phyloP scores from a whole-genome alignment of 2,888 invertebrate species.

The Agonopterix arenella region DNA sequence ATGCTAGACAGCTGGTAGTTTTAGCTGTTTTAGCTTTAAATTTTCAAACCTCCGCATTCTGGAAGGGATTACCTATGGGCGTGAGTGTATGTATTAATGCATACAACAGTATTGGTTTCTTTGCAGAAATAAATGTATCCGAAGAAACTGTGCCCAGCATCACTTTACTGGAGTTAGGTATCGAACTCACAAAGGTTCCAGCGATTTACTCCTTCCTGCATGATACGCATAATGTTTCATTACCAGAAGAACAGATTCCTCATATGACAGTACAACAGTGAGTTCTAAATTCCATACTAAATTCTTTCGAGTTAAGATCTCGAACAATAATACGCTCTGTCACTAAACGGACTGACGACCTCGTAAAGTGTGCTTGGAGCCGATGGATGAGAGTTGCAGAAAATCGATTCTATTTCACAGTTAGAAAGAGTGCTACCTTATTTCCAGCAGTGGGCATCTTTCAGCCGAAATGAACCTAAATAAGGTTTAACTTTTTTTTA shows the following conservation, averaged over 20 bases:
- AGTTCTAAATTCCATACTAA: slow-evolving; percentile 2
- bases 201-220: slow-evolving; percentile 14
- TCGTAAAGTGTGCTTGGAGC: background rate
- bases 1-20: too few species aligned
- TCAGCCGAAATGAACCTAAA: too few species aligned
- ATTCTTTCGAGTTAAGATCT: too few species aligned
- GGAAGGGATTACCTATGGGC: too few species aligned
- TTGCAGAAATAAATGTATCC: slow-evolving; percentile 16
- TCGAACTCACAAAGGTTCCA: slow-evolving; percentile 12
- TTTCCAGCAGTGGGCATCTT: too few species aligned
- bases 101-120: background rate
- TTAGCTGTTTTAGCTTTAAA: too few species aligned
- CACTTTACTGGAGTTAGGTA: slow-evolving; percentile 20
- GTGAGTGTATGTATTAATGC: too few species aligned
- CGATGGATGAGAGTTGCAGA: background rate
- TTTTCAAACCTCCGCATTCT: too few species aligned
- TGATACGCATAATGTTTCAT: slow-evolving; percentile 12
- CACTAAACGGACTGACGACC: background rate
- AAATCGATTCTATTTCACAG: background rate
- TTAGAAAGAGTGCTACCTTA: too few species aligned
- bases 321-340: background rate
- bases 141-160: slow-evolving; percentile 6
- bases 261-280: slow-evolving; percentile 18
- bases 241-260: slow-evolving; percentile 13
- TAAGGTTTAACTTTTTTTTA: too few species aligned